phyloP scores from a whole-genome alignment of 2,113 vertebrate species.

The Cranoglanis bouderius region DNA sequence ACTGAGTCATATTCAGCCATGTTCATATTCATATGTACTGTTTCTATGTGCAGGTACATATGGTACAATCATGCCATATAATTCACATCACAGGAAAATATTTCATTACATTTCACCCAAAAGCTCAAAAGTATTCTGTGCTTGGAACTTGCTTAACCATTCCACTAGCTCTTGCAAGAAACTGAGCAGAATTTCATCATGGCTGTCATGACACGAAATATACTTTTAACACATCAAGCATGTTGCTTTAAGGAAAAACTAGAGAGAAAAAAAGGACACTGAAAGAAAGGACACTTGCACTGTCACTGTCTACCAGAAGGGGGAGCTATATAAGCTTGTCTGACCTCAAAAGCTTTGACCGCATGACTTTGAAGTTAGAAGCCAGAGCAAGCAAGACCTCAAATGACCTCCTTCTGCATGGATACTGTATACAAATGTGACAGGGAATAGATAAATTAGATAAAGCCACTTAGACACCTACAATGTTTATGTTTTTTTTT shows the following conservation, averaged over 20 bases:
- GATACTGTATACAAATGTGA: slow-evolving; percentile 20
- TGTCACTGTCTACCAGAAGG: slow-evolving; percentile 45
- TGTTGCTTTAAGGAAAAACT: slow-evolving; percentile 3
- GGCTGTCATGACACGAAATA: slow-evolving; percentile 14
- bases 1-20: not conserved
- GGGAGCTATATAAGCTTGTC: slow-evolving; percentile 41
- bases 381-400: slow-evolving; percentile 33
- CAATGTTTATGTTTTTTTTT: not conserved
- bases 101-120: not conserved
- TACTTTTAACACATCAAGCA: slow-evolving; percentile 19
- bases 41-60: too few relatives aligned
- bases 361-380: slow-evolving; percentile 11
- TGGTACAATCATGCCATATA: not conserved
- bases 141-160: not conserved
- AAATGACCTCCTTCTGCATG: slow-evolving; percentile 45
- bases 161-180: slow-evolving; percentile 17
- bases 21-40: not conserved
- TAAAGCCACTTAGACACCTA: not conserved
- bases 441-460: slow-evolving; percentile 2
- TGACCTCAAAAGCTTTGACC: slow-evolving; percentile 20
- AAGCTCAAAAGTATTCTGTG: not conserved
- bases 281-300: not conserved
- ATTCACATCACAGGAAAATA: not conserved
- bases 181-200: slow-evolving; percentile 13
- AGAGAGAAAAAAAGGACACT: not conserved